phyloP scores from a whole-genome alignment of 2,113 vertebrate genomes.

The Spheniscus mendiculus region DNA sequence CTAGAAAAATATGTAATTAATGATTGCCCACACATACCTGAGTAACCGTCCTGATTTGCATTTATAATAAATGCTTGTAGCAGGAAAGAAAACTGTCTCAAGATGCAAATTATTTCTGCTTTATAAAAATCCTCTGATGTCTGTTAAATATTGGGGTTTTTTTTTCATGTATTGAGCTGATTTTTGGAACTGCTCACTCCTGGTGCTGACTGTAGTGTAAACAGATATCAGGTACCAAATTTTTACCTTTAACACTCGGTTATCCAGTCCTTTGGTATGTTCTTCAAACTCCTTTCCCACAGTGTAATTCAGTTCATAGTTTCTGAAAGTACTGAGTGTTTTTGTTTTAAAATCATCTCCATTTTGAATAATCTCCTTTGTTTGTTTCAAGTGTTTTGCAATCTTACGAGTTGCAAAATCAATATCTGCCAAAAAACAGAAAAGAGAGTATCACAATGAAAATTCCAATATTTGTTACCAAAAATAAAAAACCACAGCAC shows the following conservation, averaged over 20 bases:
- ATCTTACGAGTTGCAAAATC: constrained; percentile 97
- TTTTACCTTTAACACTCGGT: constrained; percentile 83
- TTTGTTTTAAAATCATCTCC: constrained; percentile 90
- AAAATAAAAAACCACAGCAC: neutral
- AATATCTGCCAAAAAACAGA: constrained; percentile 79
- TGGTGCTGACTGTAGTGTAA: neutral
- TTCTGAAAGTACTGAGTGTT: constrained; percentile 92
- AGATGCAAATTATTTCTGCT: neutral
- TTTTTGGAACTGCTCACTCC: neutral
- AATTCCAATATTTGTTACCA: neutral
- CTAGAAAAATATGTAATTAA: neutral
- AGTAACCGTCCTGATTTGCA: neutral
- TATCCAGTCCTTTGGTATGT: constrained; percentile 88
- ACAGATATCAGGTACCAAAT: neutral
- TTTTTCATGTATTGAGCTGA: neutral
- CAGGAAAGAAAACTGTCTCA: neutral
- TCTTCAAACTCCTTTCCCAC: constrained; percentile 94
- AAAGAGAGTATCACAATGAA: neutral
- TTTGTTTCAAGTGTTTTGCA: constrained; percentile 86
- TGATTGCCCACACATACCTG: neutral
- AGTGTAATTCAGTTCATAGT: constrained; percentile 88
- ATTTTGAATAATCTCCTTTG: constrained; percentile 88
- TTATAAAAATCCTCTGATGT: neutral
- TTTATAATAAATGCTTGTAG: neutral
- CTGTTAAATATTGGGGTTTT: neutral